Percentiles rank a stretch among this genome's conserved stretches.
Conservation (phyloP, 2,797 vertebrate species). For the Psittacula derbiana region DNA sequence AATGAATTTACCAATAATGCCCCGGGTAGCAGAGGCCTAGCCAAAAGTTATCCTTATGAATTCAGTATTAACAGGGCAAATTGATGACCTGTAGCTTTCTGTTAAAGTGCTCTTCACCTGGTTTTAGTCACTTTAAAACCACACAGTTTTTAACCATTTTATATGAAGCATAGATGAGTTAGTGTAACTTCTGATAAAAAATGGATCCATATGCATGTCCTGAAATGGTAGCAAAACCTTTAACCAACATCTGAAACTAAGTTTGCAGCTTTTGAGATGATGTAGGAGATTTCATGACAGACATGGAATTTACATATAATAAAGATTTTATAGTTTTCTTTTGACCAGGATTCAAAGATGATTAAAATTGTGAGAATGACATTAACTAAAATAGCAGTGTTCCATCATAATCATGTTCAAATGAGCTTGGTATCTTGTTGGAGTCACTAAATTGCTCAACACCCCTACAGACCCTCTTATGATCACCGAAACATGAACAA, state of each 20-base stretch:
- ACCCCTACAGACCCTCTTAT: background rate
- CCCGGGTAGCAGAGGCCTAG: background rate
- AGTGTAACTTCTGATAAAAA: background rate
- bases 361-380: background rate
- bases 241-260: background rate
- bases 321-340: background rate
- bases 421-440: background rate
- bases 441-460: background rate
- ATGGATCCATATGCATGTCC: accelerated
- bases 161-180: accelerated
- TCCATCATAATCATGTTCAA: background rate
- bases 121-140: background rate
- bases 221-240: background rate
- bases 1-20: background rate
- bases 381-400: background rate
- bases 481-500: background rate
- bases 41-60: background rate
- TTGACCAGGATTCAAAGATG: background rate
- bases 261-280: background rate
- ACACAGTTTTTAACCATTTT: background rate
- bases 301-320: background rate
- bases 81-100: background rate
- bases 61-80: background rate
- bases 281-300: background rate
- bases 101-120: background rate